Base-by-base conservation (phyloP, 2,113 vertebrate genomes). In the Lathamus discolor region DNA sequence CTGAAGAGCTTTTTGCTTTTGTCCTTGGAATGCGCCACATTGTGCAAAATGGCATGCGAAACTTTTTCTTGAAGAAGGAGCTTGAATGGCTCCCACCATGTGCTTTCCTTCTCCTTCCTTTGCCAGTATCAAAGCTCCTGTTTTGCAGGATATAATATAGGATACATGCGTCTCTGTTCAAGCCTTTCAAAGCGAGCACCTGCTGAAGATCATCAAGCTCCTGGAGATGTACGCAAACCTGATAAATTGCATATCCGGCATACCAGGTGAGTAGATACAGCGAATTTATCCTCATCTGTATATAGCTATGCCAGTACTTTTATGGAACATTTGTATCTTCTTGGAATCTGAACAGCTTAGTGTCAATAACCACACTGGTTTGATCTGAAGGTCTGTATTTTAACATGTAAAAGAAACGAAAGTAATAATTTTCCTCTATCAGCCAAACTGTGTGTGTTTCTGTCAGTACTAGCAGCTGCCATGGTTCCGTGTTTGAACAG, bases 1-100 rank as follows among this genome's bases (percentile, higher is more conserved):
- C 80, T 93, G 93, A 97, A 70, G 80, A 54, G 91, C 18, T 79
- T 91, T 95, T 93, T 79, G 52, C 83, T 84, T 93, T 94, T 89
- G 90, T 85, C 92, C 77, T 54, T 70, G 95, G 95, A 93, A 79
- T 66, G 72, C 1, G 0, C 37, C 44, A 76, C 17, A 0, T 96
- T 79, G 88, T 52, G n/a, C 79, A 93, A 92, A 91, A 84, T 85
- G 90, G 74, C 28, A 72, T n/a, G 66, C 10, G 93, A 52, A 67
- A 72, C 43, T 44, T 33, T 57, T 57, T n/a, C 76, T 62, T 79
- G 78, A 79, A 79, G 92, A 69, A 86, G 88, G 69, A 91, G 62
- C 31, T 82, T 0, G 3, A 62, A 57, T 3, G 4, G 64, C 57
- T 95, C 43, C 39, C 0, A 0, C 86, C 76, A 93, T 66, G 88